Conservation (phyloP, 2,888 invertebrate genomes). For the Enchytraeus crypticus region DNA sequence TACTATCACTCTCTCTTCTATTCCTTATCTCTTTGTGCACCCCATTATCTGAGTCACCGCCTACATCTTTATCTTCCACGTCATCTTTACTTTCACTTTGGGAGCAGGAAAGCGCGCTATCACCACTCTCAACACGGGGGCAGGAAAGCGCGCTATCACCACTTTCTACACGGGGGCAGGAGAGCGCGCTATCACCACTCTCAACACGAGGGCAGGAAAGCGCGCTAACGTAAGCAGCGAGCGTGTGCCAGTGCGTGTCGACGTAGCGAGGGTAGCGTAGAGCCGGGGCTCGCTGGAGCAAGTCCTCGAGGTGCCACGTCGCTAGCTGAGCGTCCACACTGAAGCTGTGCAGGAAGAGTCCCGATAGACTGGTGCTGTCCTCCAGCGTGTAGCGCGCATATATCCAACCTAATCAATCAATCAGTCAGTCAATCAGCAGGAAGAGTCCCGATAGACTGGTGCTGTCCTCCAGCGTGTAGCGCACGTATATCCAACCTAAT, state of each 20-base stretch:
- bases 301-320: slow-evolving; percentile 89
- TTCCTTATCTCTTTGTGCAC: too few relatives aligned
- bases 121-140: not conserved
- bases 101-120: not conserved
- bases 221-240: slow-evolving; percentile 71
- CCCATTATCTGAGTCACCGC: not conserved
- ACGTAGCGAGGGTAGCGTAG: not conserved
- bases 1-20: too few relatives aligned
- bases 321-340: slow-evolving; percentile 90
- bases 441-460: not conserved
- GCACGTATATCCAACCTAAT: not conserved
- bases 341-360: slow-evolving; percentile 91
- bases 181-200: not conserved
- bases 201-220: not conserved
- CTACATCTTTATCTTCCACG: not conserved
- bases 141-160: not conserved
- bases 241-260: slow-evolving; percentile 87
- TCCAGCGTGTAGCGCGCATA: not conserved
- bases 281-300: not conserved
- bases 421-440: too few relatives aligned
- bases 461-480: not conserved
- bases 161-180: not conserved
- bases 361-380: slow-evolving; percentile 43
- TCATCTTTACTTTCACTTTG: not conserved
- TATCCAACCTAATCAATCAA: not conserved